Evolutionary conservation across 2,888 invertebrate genomes (phyloP), one percentile per base, ranked within the genome.

Genomic region (Antheraea assamensis): DNA sequence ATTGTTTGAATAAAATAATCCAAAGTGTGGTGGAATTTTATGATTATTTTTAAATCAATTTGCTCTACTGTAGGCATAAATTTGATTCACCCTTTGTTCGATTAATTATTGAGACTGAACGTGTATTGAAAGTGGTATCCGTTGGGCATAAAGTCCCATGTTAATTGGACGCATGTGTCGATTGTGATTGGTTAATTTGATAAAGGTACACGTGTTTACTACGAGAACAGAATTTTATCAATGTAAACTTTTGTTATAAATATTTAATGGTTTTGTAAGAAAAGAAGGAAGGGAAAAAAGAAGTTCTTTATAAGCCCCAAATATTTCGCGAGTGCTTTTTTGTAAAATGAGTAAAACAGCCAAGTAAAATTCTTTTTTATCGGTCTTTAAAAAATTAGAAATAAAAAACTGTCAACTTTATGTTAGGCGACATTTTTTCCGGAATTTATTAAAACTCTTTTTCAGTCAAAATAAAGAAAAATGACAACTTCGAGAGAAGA

Each of bases 141-240:
- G 55, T 55, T 66, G 42, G 68, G 42, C 68, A 71, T 74, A 71
- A 71, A 71, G 71, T 71, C 66, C 71, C 66, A 15, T 55, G 71
- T 74, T 74, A 74, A 74, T 74, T 74, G 30, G 71, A 8, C n/a
- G 13, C 71, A 47, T 52, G 71, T 71, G 71, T 55, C 24, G 24
- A 49, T 30, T 49, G 71, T 3, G n/a, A 71, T 58, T 71, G 61
- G 8, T 30, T 71, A 15, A 52, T 71, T 24, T 13, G 71, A 52
- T 52, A 68, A 35, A 4, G 5, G 30, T 21, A 24, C n/a, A 7
- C 1, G 68, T 35, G n/a, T 68, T 68, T 66, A 30, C 35, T 66
- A 30, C 35, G 21, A 35, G 4, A 71, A 71, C 55, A 13, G 13
- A 61, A 61, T 61, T 15, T 27, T 61, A 3, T 58, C 8, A n/a